Percentiles rank a stretch among this genome's conserved stretches.
Evolutionary conservation across 2,113 vertebrate species (phyloP).

Genomic region (Pomatostomus ruficeps): DNA sequence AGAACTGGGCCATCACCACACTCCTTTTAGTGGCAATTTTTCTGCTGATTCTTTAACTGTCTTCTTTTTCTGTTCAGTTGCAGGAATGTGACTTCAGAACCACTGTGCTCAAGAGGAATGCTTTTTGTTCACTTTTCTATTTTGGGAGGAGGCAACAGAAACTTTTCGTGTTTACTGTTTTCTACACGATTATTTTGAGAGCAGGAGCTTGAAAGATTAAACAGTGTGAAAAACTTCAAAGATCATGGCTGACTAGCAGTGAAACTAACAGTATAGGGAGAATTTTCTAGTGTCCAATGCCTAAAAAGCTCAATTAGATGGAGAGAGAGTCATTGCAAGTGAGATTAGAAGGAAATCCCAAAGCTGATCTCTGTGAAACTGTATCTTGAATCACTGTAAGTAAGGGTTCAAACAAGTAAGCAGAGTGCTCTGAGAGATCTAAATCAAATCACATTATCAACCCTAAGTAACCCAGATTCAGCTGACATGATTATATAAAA

Average conservation of each 20-base stretch:
- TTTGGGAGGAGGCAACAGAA: background rate
- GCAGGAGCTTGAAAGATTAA: background rate
- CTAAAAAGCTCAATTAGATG: conserved; percentile 11
- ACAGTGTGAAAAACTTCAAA: conserved; percentile 32
- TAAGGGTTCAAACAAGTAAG: background rate
- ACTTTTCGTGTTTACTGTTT: conserved; percentile 64
- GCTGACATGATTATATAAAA: background rate
- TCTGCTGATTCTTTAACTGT: background rate
- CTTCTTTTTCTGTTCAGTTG: background rate
- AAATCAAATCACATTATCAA: background rate
- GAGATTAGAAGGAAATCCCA: background rate
- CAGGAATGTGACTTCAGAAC: conserved; percentile 71
- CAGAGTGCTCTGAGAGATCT: background rate
- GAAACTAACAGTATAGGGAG: conserved; percentile 33
- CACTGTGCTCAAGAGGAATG: conserved; percentile 56
- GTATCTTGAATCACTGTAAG: background rate
- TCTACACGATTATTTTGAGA: conserved; percentile 55
- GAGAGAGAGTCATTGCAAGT: background rate
- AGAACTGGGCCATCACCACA: background rate
- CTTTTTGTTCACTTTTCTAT: background rate
- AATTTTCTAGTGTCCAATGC: conserved; percentile 53
- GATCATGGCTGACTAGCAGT: conserved; percentile 58
- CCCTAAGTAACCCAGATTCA: background rate
- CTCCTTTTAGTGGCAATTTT: background rate
- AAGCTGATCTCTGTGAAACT: background rate